Conservation (phyloP, 2,888 invertebrate genomes). For the Pollenia labialis region DNA sequence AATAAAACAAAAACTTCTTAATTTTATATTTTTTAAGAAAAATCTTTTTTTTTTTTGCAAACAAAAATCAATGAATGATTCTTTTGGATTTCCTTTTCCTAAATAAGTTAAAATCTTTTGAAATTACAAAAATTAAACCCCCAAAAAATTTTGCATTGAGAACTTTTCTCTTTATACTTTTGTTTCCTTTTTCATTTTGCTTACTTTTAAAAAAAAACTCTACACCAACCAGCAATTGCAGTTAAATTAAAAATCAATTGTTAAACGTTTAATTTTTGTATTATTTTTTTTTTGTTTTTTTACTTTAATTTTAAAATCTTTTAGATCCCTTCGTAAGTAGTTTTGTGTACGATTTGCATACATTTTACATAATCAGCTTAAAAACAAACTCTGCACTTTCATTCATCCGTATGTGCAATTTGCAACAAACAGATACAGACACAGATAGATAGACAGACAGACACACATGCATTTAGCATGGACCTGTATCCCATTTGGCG, state of each 20-base stretch:
- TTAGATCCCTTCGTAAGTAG: slow-evolving; percentile 66
- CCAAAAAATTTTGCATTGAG: not conserved
- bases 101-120: not conserved
- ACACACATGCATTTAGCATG: slow-evolving; percentile 5
- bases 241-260: slow-evolving; percentile 71
- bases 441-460: not conserved
- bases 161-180: slow-evolving; percentile 3
- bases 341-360: slow-evolving; percentile 68
- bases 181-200: not conserved
- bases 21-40: not conserved
- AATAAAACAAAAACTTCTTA: not conserved
- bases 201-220: not conserved
- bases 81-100: not conserved
- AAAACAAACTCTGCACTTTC: slow-evolving; percentile 59
- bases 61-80: not conserved
- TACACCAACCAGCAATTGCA: slow-evolving; percentile 25
- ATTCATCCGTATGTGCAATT: slow-evolving; percentile 60
- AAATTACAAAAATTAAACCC: not conserved
- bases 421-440: slow-evolving; percentile 56
- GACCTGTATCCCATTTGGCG: slow-evolving; percentile 58
- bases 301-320: slow-evolving; percentile 36
- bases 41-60: not conserved
- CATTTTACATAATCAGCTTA: slow-evolving; percentile 72
- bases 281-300: not conserved
- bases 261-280: slow-evolving; percentile 67